Base-by-base conservation (phyloP, 2,888 invertebrate species). In the Calliopum simillimum region DNA sequence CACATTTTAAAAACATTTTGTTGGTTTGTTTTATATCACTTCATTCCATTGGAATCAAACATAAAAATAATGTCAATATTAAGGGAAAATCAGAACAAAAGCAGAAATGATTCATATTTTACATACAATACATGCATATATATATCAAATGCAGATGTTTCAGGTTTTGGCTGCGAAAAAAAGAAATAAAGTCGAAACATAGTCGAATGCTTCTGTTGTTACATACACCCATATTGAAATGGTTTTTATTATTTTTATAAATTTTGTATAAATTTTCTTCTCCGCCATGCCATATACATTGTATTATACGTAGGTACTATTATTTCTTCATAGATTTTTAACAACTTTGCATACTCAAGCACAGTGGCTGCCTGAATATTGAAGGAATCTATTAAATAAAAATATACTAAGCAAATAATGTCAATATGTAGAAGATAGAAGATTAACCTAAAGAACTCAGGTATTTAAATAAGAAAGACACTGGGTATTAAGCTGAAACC, bases 61-160 rank as follows among this genome's bases (percentile, higher is more conserved):
- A 33, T 43, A 59, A 59, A 41, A 14, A 59, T 63, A 63, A 49
- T 49, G 78, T 77, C 79, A 77, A 79, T 78, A 78, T 78, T 74
- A 75, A 76, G 75, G 68, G 55, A 55, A 59, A 61, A 13, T 61
- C 25, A 19, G 53, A 70, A 55, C 64, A 49, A 66, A 58, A 71
- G 63, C 62, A 25, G 44, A 65, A 65, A 64, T 64, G 11, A 19
- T 46, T 58, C 16, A 33, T n/a, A 23, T 16, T 49, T 63, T 33
- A 33, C 33, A 33, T 2, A 33, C 33, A 33, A 33, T 33, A 12
- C 19, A 12, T 25, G 12, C n/a, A 12, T 25, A 23, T 56, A 16
- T 53, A 67, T 21, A 75, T 76, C 78, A 77, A 77, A 76, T 72
- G 70, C 76, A 73, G 73, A 74, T 77, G 74, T 74, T 76, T 73